Conservation (phyloP, 2,113 vertebrate genomes). For the Hemichromis elongatus region DNA sequence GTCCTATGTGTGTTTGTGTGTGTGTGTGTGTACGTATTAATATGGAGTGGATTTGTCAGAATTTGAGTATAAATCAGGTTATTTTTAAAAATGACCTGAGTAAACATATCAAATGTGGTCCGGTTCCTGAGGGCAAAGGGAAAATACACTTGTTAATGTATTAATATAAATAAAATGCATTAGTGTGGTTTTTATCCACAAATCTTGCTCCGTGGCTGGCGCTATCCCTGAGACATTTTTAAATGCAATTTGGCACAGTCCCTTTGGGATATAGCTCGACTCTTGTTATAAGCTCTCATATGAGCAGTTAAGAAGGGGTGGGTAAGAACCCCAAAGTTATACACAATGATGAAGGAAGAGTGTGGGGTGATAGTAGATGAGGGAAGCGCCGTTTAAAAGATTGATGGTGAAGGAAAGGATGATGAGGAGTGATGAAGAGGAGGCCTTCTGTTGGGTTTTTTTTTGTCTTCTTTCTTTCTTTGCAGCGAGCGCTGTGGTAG, state of each 20-base stretch:
- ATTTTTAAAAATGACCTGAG: background rate
- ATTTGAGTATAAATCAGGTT: background rate
- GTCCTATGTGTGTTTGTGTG: background rate
- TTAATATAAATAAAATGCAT: background rate
- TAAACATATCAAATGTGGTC: background rate
- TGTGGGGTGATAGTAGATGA: conserved; percentile 43
- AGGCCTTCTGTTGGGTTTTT: background rate
- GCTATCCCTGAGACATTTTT: conserved; percentile 1
- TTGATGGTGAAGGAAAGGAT: conserved; percentile 33
- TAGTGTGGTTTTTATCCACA: background rate
- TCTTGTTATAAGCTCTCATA: conserved; percentile 29
- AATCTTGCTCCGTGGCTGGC: background rate
- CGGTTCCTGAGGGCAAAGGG: background rate
- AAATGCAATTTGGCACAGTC: conserved; percentile 19
- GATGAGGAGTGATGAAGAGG: conserved; percentile 49
- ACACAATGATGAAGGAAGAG: conserved; percentile 44
- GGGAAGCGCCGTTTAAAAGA: conserved; percentile 51
- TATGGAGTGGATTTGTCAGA: background rate
- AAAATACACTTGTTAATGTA: background rate
- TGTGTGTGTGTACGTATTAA: background rate
- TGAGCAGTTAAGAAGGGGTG: conserved; percentile 25
- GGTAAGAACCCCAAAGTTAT: conserved; percentile 28
- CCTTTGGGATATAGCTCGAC: background rate
- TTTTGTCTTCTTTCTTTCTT: background rate
- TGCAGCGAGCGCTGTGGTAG: background rate